Base-by-base conservation (phyloP, 2,888 invertebrate genomes). In the Fragum sueziense region DNA sequence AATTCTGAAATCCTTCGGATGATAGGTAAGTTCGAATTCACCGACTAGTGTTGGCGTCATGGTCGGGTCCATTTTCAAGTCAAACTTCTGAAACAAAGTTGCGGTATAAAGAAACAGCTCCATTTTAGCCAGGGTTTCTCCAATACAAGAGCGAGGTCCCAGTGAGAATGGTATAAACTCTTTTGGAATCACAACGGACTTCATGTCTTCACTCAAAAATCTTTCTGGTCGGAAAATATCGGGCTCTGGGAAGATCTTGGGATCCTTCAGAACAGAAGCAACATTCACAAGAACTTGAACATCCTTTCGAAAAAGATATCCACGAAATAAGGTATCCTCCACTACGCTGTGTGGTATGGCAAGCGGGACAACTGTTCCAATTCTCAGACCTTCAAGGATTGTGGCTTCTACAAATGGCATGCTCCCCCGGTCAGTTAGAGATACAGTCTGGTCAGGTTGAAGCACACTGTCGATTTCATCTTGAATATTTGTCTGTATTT, bases 191-290 rank as follows among this genome's bases (percentile, higher is more conserved):
- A 29, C 11, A 14, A 59, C 11, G 9, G 37, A 51, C 14, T 34
- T 65, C 0, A 22, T 0, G 27, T 74, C 75, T 22, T 65, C 22
- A 25, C 20, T 61, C 2, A 81, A 59, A 59, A 81, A 82, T 25
- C 82, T 37, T 17, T 77, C 75, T 0, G 82, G 82, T 25, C 51
- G 62, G 61, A 82, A 82, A 11, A 20, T 31, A 25, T 84, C 70
- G 0, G 89, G 88, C 29, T 89, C 78, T 6, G 54, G 61, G 85
- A 88, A 91, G 2, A 70, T 31, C 1, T 54, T 31, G 1, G 68
- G 70, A 61, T 79, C 79, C 47, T 72, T 72, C 20, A 73, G 25
- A 27, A 61, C 68, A 14, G 79, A 74, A 9, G 67, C 27, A 2
- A 77, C 22, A 61, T 79, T 77, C 4, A 73, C 57, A 2, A 82